Conservation (phyloP, 2,113 vertebrate genomes). For the Cottus gobio region DNA sequence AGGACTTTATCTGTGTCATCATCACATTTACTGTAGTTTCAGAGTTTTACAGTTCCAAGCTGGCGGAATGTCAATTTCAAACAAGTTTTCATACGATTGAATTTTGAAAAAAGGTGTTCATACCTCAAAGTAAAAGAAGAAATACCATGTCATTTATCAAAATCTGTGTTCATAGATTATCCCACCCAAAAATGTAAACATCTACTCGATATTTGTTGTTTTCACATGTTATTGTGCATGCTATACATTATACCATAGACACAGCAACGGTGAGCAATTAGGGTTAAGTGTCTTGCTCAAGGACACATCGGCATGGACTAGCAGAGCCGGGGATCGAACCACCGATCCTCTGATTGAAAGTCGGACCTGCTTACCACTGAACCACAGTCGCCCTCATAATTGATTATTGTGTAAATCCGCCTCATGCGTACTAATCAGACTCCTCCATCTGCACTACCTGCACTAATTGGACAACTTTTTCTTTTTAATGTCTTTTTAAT, state of each 20-base stretch:
- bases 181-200: not conserved
- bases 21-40: conserved; percentile 34
- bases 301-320: no score
- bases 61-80: conserved; percentile 2
- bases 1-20: conserved; percentile 29
- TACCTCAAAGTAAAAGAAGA: not conserved
- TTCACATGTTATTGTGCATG: not conserved
- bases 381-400: no score
- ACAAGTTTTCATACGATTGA: not conserved
- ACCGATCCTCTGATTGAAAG: no score
- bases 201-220: not conserved
- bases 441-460: no score
- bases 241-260: no score
- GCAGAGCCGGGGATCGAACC: no score
- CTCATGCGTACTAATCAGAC: no score
- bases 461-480: no score
- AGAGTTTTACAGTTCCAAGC: not conserved
- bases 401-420: not conserved
- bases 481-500: no score
- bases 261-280: no score
- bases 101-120: not conserved
- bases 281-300: no score
- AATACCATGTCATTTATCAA: rapidly evolving
- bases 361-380: no score
- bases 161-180: not conserved